phyloP scores from a whole-genome alignment of 1,140 invertebrate genomes.

The Cheumatopsyche charites region DNA sequence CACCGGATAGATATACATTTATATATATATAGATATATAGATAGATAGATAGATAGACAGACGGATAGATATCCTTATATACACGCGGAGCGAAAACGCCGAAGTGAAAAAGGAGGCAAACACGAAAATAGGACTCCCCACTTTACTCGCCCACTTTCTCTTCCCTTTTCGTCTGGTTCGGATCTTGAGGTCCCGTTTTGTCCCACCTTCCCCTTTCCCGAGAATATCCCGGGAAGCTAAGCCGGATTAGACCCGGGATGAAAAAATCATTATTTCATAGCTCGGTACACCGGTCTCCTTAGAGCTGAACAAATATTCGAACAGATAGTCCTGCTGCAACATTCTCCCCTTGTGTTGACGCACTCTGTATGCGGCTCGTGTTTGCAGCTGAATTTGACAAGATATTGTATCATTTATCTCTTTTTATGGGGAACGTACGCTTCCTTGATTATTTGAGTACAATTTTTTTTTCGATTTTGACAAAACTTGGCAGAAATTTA shows the following conservation, averaged over 20 bases:
- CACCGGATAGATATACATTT: neutral
- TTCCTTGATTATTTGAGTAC: too few relatives aligned
- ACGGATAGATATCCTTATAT: too few relatives aligned
- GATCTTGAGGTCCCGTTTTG: too few relatives aligned
- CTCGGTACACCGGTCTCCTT: constrained; percentile 28
- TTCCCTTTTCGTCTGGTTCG: too few relatives aligned
- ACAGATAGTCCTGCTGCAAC: constrained; percentile 7
- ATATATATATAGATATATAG: constrained; percentile 3
- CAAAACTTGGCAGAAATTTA: too few relatives aligned
- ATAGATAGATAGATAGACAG: neutral
- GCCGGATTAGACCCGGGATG: constrained; percentile 31
- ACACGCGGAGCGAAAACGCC: neutral
- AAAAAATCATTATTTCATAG: constrained; percentile 38
- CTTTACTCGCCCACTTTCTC: too few relatives aligned
- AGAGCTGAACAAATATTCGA: constrained; percentile 29
- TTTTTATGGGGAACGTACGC: too few relatives aligned
- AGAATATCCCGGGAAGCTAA: constrained; percentile 29
- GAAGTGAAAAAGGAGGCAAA: constrained; percentile 8
- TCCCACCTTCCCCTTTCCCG: neutral
- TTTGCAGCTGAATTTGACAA: too few relatives aligned
- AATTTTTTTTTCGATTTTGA: too few relatives aligned
- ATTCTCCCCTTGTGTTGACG: neutral
- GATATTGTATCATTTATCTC: too few relatives aligned
- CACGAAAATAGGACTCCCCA: constrained; percentile 28
- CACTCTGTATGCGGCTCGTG: too few relatives aligned